phyloP scores from a whole-genome alignment of 2,113 vertebrate genomes.

The Colossoma macropomum region DNA sequence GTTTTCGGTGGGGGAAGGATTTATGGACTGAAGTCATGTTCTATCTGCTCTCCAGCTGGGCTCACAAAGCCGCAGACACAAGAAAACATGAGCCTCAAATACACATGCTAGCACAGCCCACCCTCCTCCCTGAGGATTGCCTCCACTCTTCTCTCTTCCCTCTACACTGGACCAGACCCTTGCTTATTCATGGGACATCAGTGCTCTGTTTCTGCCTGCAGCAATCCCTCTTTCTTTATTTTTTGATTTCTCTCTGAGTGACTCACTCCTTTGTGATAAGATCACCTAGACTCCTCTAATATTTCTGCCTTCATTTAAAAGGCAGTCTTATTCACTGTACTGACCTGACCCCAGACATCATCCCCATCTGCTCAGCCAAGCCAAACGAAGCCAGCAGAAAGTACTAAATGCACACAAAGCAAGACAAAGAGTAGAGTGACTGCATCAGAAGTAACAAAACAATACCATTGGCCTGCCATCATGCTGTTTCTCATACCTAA shows the following conservation, averaged over 20 bases:
- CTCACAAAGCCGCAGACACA: slow-evolving; percentile 59
- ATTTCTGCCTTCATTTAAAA: not conserved
- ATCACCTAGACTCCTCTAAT: not conserved
- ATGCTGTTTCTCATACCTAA: not conserved
- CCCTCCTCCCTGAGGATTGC: slow-evolving; percentile 33
- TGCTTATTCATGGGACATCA: slow-evolving; percentile 2
- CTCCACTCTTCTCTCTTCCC: slow-evolving; percentile 18
- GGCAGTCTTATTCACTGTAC: not conserved
- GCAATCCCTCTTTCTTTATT: not conserved
- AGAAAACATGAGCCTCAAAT: slow-evolving; percentile 51
- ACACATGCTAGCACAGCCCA: slow-evolving; percentile 51
- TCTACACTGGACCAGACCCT: not conserved
- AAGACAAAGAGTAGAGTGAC: not conserved
- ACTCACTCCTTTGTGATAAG: slow-evolving; percentile 14
- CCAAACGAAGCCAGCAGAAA: not conserved
- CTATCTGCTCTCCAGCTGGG: slow-evolving; percentile 68
- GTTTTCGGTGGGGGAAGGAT: slow-evolving; percentile 50
- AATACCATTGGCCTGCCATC: not conserved
- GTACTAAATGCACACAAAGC: not conserved
- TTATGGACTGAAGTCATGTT: slow-evolving; percentile 71
- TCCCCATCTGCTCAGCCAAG: not conserved
- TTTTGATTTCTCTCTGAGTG: slow-evolving; percentile 9
- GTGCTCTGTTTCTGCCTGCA: not conserved
- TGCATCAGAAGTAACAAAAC: not conserved
- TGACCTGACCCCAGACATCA: not conserved